Base-by-base conservation (phyloP, 2,888 invertebrate genomes). In the Ctenicera cuprea region DNA sequence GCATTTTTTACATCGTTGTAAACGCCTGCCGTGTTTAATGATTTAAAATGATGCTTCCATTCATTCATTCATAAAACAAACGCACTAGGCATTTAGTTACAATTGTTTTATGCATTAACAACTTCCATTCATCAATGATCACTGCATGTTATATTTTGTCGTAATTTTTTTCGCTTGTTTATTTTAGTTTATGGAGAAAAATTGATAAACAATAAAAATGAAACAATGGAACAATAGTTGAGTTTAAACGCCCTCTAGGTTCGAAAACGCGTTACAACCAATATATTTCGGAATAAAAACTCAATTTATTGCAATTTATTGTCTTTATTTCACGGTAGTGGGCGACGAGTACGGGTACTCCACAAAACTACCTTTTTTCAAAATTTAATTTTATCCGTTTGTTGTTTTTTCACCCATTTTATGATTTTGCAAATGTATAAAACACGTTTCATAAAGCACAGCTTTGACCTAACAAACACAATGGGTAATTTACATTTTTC, bases 201-300 rank as follows among this genome's bases (percentile, higher is more conserved):
- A 22, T 54, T 38, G 59, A 59, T 59, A 59, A 59, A 38, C 59
- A 41, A 50, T 22, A 30, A 37, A 41, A 37, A 41, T 16, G 38
- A 59, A 41, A 59, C 59, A 59, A 59, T 59, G 59, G 59, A 41
- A 59, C 59, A 59, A 59, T 59, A 41, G 54, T 54, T 54, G 54
- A 41, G 41, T 59, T 41, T 5, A 14, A 20, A 59, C 59, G 59
- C 59, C 59, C 59, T 22, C 54, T 54, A 33, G 8, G 8, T 8
- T 30, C 52, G 33, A 54, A 54, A 33, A 54, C 20, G 7, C 22
- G n/a, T 54, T 54, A 54, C 20, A 20, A 18, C 18, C 18, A 18
- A 48, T 54, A 45, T 54, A 54, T 54, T 54, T 26, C 12, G 54
- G 54, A 54, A 54, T 54, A 14, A 26, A 54, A 30, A 20, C 22